Evolutionary conservation across 2,888 invertebrate species (phyloP).

Genomic region (Anaspis maculata): DNA sequence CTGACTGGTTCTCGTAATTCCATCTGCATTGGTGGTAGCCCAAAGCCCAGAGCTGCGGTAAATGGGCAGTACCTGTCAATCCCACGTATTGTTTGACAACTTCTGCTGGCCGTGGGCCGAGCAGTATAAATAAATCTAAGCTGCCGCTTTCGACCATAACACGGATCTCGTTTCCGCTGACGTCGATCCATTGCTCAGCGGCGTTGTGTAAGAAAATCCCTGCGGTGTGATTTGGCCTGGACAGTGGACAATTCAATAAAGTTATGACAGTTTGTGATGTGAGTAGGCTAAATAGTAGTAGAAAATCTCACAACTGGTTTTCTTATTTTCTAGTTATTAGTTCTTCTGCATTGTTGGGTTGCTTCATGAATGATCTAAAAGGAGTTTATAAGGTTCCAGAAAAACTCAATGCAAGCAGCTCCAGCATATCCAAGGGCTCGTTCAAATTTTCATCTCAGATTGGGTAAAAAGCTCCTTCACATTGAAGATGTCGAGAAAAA

Average conservation of each 20-base stretch:
- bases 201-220: conserved; percentile 92
- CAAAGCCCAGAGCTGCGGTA: conserved; percentile 57
- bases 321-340: too few relatives aligned
- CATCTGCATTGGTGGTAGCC: conserved; percentile 27
- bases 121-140: conserved; percentile 80
- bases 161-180: conserved; percentile 59
- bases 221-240: conserved; percentile 49
- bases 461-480: not conserved
- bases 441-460: too few relatives aligned
- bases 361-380: too few relatives aligned
- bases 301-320: too few relatives aligned
- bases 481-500: conserved; percentile 11
- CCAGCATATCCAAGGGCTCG: conserved; percentile 43
- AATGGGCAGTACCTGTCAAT: conserved; percentile 75
- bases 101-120: conserved; percentile 78
- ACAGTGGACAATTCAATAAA: conserved; percentile 73
- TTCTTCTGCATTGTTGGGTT: too few relatives aligned
- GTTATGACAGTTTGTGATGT: conserved; percentile 75
- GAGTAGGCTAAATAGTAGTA: too few relatives aligned
- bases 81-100: conserved; percentile 76
- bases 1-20: conserved; percentile 95
- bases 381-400: too few relatives aligned
- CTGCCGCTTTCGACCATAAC: conserved; percentile 94
- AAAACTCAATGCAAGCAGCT: conserved; percentile 92
- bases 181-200: conserved; percentile 94